Percentiles rank a stretch among this genome's conserved stretches.
These are phyloP conservation scores for Drosophila macrothrix DNA, from an alignment of 2,888 invertebrate species.

Conservation along the genomic window DNA sequence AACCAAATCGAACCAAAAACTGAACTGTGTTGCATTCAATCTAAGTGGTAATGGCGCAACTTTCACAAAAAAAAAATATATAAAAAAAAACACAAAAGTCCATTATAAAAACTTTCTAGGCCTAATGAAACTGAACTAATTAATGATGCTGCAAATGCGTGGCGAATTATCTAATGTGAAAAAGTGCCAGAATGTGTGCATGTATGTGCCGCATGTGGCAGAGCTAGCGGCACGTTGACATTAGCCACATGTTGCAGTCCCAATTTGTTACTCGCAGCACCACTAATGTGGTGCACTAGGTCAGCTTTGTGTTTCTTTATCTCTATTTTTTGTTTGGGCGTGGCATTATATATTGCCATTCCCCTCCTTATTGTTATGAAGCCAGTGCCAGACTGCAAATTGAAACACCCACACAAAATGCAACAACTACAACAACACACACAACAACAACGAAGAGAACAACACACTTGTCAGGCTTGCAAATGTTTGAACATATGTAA, in stretches of 20 bases:
- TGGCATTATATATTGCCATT: conserved; percentile 46
- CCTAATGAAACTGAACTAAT: conserved; percentile 63
- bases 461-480: conserved; percentile 44
- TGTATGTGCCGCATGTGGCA: conserved; percentile 33
- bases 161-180: conserved; percentile 57
- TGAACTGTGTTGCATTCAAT: conserved; percentile 34
- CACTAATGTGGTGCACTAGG: conserved; percentile 48
- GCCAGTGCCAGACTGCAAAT: conserved; percentile 67
- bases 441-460: conserved; percentile 37
- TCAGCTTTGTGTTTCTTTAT: conserved; percentile 33
- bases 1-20: conserved; percentile 15
- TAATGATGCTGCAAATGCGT: conserved; percentile 74
- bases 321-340: conserved; percentile 35
- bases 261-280: conserved; percentile 13
- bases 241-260: conserved; percentile 27
- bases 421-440: conserved; percentile 43
- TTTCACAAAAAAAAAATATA: conserved; percentile 53
- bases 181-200: conserved; percentile 54
- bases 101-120: conserved; percentile 59
- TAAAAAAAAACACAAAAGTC: conserved; percentile 20
- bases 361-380: conserved; percentile 41
- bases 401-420: conserved; percentile 67
- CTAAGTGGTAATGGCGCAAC: conserved; percentile 38
- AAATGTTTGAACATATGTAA: conserved; percentile 73
- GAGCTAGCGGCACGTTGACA: conserved; percentile 9